phyloP scores from a whole-genome alignment of 2,888 invertebrate species.

The Caenorhabditis angaria region DNA sequence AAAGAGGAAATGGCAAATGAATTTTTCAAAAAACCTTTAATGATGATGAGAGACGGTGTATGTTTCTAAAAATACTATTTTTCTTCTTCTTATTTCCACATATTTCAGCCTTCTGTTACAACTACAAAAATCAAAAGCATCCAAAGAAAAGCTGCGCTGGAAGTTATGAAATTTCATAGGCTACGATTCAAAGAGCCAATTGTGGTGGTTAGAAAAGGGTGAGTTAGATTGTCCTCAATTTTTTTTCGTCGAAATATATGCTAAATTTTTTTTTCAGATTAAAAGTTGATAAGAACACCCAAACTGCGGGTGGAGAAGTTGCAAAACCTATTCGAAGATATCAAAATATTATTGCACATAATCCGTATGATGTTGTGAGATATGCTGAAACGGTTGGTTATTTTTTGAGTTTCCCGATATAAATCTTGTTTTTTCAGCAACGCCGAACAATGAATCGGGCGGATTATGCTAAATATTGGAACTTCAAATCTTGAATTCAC shows the following conservation, averaged over 20 bases:
- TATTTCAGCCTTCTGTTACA: conserved; percentile 21
- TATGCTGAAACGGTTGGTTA: neutral
- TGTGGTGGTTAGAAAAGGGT: conserved; percentile 10
- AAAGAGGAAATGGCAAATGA: conserved; percentile 12
- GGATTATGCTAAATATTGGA: neutral
- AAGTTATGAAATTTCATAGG: neutral
- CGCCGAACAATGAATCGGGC: neutral
- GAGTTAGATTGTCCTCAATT: neutral
- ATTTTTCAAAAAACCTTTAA: conserved; percentile 20
- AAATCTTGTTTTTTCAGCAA: neutral
- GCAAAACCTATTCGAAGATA: neutral
- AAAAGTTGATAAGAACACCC: neutral
- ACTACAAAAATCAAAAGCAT: neutral
- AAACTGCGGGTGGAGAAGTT: neutral
- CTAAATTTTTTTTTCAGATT: conserved; percentile 1
- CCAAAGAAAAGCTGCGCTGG: conserved; percentile 20
- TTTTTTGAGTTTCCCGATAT: neutral
- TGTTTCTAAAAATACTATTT: conserved; percentile 12
- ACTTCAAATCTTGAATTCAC: neutral
- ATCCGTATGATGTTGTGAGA: neutral
- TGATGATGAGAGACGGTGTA: conserved; percentile 41
- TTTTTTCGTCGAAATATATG: neutral
- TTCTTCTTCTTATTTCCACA: too few species aligned
- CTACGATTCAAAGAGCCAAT: conserved; percentile 27
- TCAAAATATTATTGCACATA: neutral